phyloP scores from a whole-genome alignment of 2,888 invertebrate species.

The Augiades crinisus region DNA sequence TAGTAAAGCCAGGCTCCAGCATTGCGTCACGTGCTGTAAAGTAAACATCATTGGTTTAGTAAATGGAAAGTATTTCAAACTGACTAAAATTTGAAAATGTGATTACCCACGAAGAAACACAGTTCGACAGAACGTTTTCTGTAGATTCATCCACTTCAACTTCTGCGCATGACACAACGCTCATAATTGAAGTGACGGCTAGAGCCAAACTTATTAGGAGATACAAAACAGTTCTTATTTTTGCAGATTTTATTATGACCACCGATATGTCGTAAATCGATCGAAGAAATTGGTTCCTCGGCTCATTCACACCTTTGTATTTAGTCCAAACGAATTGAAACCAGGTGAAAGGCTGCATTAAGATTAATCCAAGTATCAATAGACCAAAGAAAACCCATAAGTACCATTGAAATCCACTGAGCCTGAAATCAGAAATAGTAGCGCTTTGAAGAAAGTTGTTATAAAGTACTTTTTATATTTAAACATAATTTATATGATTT shows the following conservation, averaged over 20 bases:
- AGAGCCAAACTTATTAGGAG: conserved; percentile 84
- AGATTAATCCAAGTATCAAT: conserved; percentile 51
- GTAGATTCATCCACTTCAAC: conserved; percentile 43
- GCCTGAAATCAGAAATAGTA: conserved; percentile 55
- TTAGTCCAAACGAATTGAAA: conserved; percentile 86
- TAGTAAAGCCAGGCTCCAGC: conserved; percentile 83
- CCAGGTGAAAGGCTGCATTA: conserved; percentile 87
- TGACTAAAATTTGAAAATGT: conserved; percentile 31
- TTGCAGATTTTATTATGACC: conserved; percentile 82
- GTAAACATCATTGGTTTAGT: too few species aligned
- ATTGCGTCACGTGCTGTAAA: conserved; percentile 89
- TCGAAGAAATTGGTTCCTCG: conserved; percentile 74
- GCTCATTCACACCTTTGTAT: conserved; percentile 75
- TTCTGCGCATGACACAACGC: conserved; percentile 77
- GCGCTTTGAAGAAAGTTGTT: too few species aligned
- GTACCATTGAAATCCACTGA: conserved; percentile 55
- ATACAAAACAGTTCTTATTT: conserved; percentile 84
- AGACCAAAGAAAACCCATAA: conserved; percentile 49
- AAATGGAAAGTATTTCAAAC: neutral
- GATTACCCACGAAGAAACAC: conserved; percentile 76
- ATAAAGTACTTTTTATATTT: too few species aligned
- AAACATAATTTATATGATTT: too few species aligned
- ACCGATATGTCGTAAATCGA: conserved; percentile 83
- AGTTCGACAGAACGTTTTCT: conserved; percentile 61
- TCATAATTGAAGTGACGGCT: conserved; percentile 84